Base-by-base conservation (phyloP, 2,888 invertebrate species). In the Caenorhabditis japonica region DNA sequence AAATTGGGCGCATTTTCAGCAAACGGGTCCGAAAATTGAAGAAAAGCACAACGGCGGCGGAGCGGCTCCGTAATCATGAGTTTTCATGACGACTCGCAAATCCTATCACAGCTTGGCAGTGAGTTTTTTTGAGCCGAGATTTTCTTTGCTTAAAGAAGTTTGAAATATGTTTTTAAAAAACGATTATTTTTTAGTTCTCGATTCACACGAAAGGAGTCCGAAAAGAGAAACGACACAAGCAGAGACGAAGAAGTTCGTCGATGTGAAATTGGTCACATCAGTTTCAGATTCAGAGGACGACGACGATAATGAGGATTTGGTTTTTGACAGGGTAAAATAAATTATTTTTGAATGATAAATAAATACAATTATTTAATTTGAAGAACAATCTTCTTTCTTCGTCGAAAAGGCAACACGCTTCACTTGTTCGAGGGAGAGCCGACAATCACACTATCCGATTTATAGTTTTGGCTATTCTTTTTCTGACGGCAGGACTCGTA, bases 81-180 rank as follows among this genome's bases (percentile, higher is more conserved):
- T 53, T 75, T 74, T 64, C 60, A 79, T 62, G 81, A 81, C 52
- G 82, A 80, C 60, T 74, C 79, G 21, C 81, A 79, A 13, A 83
- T 83, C 39, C 59, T 83, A 49, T 70, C 77, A 19, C 66, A 77
- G 51, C 75, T 83, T 43, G 82, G 83, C 77, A 83, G 83, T 83
- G 52, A 73, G 81, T 80, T 59, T 25, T 19, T 30, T 21, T n/a
- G n/a, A n/a, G n/a, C n/a, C n/a, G n/a, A n/a, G n/a, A n/a, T n/a
- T n/a, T n/a, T n/a, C n/a, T n/a, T n/a, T n/a, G n/a, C n/a, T n/a
- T n/a, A n/a, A n/a, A n/a, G n/a, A n/a, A n/a, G 21, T 3, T n/a
- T 15, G 33, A 3, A 41, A 55, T 33, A n/a, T n/a, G n/a, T n/a
- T n/a, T n/a, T n/a, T n/a, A 4, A 21, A 25, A 38, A 34, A 33